Conservation (phyloP, 37 sponge, comb jelly and placozoan species). For the Crambe crambe region DNA sequence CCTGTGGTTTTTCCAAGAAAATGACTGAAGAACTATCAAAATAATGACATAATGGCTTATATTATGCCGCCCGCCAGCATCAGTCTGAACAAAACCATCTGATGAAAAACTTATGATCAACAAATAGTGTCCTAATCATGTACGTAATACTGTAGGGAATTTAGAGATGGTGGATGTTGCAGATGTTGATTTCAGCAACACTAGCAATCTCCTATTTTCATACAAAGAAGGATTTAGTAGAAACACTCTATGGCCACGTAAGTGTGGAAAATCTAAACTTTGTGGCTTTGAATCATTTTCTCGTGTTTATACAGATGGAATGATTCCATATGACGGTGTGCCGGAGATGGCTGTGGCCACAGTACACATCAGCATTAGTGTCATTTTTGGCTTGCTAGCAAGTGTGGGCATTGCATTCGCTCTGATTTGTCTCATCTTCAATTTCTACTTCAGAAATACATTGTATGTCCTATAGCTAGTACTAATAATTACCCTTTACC, state of each 20-base stretch:
- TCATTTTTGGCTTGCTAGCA: conserved; percentile 1
- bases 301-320: background rate
- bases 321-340: conserved; percentile 53
- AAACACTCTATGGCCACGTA: background rate
- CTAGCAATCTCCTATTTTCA: background rate
- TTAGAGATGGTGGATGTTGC: background rate
- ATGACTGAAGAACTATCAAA: no score
- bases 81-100: no score
- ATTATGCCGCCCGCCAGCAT: no score
- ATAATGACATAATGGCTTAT: no score
- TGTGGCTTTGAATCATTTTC: no score
- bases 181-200: background rate
- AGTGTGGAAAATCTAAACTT: no score
- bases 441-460: conserved; percentile 41
- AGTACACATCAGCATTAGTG: conserved; percentile 4
- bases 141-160: background rate
- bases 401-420: conserved; percentile 27
- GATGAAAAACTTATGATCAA: background rate
- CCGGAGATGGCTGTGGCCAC: conserved; percentile 12
- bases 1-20: no score
- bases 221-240: background rate
- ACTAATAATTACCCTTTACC: no score
- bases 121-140: background rate
- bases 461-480: no score
- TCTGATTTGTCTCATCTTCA: conserved; percentile 48